Conservation (phyloP, 2,888 invertebrate genomes). For the Nephrotoma guestfalica region DNA sequence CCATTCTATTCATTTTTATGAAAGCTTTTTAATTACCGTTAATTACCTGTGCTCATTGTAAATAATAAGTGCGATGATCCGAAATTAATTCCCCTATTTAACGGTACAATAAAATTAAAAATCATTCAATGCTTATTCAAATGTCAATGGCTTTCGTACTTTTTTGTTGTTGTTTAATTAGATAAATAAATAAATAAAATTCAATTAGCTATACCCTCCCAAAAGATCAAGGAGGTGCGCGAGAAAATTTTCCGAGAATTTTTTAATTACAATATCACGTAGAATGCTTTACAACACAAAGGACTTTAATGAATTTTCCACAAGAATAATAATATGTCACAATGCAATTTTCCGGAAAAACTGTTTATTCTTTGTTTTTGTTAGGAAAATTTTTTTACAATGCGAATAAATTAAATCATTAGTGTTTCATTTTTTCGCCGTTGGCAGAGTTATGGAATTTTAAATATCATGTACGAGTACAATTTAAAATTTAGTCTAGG, state of each 20-base stretch:
- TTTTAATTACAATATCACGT: background rate
- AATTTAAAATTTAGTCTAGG: too few species aligned
- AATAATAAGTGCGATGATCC: background rate
- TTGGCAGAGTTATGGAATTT: too few species aligned
- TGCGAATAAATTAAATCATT: too few species aligned
- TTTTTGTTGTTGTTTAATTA: background rate
- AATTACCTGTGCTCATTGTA: background rate
- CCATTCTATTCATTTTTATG: background rate
- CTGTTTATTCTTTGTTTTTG: too few species aligned
- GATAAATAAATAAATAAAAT: background rate
- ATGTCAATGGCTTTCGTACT: background rate
- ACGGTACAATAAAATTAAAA: background rate
- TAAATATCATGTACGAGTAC: too few species aligned
- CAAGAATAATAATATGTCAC: too few species aligned
- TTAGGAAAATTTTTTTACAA: too few species aligned
- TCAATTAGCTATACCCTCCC: background rate
- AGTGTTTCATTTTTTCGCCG: too few species aligned
- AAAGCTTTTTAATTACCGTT: background rate
- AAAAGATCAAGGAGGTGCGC: background rate
- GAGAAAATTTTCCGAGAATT: background rate
- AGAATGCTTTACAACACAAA: background rate
- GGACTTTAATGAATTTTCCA: too few species aligned
- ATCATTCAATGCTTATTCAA: background rate
- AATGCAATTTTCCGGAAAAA: too few species aligned
- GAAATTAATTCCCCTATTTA: background rate